Base-by-base conservation (phyloP, 2,797 vertebrate species). In the Eulemur albifrons region DNA sequence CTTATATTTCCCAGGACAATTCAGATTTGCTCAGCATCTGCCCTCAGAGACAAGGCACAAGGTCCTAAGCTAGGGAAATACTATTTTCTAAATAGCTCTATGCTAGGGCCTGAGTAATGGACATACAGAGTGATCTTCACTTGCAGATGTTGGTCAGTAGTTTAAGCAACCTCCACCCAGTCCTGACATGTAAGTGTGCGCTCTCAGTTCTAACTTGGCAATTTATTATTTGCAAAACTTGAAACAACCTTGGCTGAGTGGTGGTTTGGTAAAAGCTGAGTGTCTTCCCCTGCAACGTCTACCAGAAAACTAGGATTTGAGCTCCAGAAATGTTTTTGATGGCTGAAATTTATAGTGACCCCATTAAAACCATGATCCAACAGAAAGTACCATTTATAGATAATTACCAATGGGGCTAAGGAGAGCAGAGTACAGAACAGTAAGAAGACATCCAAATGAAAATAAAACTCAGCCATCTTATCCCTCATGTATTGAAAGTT, bases 261-360 rank as follows among this genome's bases (percentile, higher is more conserved):
- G n/a, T 76, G 48, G 88, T 88, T 59, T 69, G 54, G 82, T 54
- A 86, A 70, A 82, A 92, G 20, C 25, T 40, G 20, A 72, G 9
- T 69, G 20, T 93, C 35, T 92, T 23, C 21, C 43, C 30, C 38
- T 90, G 21, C 5, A 57, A 12, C 52, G 1, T 75, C 50, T 59
- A 84, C 15, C 17, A 84, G 25, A 4, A 88, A 84, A 92, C 15
- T 92, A 25, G 45, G 18, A 1, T 73, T 85, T 86, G 65, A 80
- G 9, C 83, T 94, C 61, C 18, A 63, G 59, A 96, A 82, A 43
- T n/a, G 11, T 77, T 95, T 88, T 61, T 76, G 50, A 83, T 93
- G 65, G 38, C 63, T 20, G 12, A 95, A 88, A 93, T 69, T 87
- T 82, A 80, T 18, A 84, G 21, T 63, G 35, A 93, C 21, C 20